Base-by-base conservation (phyloP, 2,113 vertebrate species). In the Rhabdornis inornatus region DNA sequence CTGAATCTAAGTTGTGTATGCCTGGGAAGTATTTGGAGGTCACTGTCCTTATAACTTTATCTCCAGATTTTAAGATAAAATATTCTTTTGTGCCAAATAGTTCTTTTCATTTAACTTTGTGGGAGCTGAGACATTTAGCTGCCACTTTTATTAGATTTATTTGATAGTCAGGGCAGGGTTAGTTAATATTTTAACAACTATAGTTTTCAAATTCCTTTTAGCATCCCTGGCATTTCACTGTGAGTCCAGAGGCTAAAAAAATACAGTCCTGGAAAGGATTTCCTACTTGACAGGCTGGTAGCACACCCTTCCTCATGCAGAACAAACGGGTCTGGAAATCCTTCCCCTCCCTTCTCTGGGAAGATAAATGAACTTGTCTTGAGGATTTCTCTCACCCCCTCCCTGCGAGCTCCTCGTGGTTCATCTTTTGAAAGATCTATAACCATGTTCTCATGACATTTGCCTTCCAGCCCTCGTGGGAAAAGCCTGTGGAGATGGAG, bases 381-480 rank as follows among this genome's bases (percentile, higher is more conserved):
- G 33, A 30, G 70, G 28, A 21, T 90, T 84, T 66, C 52, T 59
- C 50, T 74, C 22, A 2, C 18, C 35, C 42, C 21, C 10, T 22
- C 6, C 49, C 23, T 10, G 23, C 0, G 0, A 10, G 72, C 50
- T 85, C 22, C 74, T 79, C 14, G 39, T 71, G 65, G 44, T 63
- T 87, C 31, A 37, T 89, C 78, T 71, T 53, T 21, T 16, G 81
- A 4, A 72, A 63, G 89, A 55, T 81, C 49, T 53, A 49, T 47
- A 31, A 19, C 4, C 2, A 23, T 2, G 56, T 91, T 96, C 94
- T 87, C 93, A 59, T 83, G 96, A 77, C 90, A 92, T 94, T 93
- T 95, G 92, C 83, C 86, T 94, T 84, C 42, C 68, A 86, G 47
- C 47, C 57, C 55, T 47, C 0, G 0, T 81, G 90, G 76, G 93